Conservation (phyloP, 2,888 invertebrate genomes). For the Euphydryas editha region DNA sequence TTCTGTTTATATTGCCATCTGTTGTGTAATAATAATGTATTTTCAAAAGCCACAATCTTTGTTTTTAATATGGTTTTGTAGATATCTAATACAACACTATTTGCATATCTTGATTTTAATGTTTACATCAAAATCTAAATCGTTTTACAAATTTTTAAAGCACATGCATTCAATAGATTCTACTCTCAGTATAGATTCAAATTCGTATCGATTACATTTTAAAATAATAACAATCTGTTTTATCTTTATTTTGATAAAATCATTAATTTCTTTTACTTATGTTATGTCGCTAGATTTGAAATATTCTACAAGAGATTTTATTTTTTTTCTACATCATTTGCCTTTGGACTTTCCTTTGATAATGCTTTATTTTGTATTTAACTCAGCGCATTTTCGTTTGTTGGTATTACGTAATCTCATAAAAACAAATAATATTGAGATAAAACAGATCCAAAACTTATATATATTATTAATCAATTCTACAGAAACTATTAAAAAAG, state of each 20-base stretch:
- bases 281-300: neutral
- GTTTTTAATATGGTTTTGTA: neutral
- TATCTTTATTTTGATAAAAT: neutral
- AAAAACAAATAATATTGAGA: no score
- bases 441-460: no score
- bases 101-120: slow-evolving; percentile 9
- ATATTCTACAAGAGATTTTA: neutral
- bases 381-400: neutral
- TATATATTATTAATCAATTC: no score
- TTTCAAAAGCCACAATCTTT: neutral
- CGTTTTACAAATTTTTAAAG: slow-evolving; percentile 20
- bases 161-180: slow-evolving; percentile 12
- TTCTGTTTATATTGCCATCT: neutral
- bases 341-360: slow-evolving; percentile 2
- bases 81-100: neutral
- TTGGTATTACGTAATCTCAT: no score
- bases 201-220: slow-evolving; percentile 1
- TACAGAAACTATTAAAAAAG: no score
- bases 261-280: neutral
- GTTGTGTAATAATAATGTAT: neutral
- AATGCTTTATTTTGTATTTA: slow-evolving; percentile 1
- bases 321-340: neutral
- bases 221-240: slow-evolving; percentile 11
- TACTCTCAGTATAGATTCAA: slow-evolving; percentile 3
- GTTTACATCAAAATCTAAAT: slow-evolving; percentile 10